These are phyloP conservation scores for Sarcophaga carnaria DNA, from an alignment of 2,888 invertebrate genomes.

Conservation along the genomic window DNA sequence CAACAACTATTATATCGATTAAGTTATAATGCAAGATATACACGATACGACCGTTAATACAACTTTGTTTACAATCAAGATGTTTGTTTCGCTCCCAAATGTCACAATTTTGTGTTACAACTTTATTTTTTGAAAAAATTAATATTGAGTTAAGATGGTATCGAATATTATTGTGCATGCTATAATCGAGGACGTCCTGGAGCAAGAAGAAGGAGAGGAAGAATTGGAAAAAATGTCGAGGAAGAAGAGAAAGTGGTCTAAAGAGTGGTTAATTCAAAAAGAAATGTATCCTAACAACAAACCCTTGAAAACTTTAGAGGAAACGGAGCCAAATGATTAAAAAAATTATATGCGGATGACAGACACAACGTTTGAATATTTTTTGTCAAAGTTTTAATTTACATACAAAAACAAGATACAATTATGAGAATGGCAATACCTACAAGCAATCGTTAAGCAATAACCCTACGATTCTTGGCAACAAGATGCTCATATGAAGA, in stretches of 20 bases:
- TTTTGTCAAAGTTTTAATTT: not conserved
- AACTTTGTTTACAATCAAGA: no score
- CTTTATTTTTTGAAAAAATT: no score
- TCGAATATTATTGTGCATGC: no score
- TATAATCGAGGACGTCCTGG: no score
- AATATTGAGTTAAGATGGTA: no score
- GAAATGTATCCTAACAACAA: not conserved
- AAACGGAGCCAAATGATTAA: slow-evolving; percentile 24
- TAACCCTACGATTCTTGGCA: slow-evolving; percentile 19
- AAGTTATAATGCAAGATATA: no score
- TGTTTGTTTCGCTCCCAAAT: no score
- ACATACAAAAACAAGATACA: no score
- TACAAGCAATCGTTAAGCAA: not conserved
- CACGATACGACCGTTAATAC: no score
- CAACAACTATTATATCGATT: no score
- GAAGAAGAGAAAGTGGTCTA: not conserved
- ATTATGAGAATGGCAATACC: not conserved
- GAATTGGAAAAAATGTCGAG: not conserved
- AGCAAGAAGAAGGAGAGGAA: not conserved
- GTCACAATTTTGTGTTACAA: no score
- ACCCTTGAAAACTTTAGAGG: slow-evolving; percentile 20
- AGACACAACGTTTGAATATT: not conserved
- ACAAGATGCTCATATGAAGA: slow-evolving; percentile 20
- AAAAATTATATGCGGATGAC: slow-evolving; percentile 26
- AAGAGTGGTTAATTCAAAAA: not conserved